These are phyloP conservation scores for Phycodurus eques DNA, from an alignment of 2,113 vertebrate species.

Conservation along the genomic window DNA sequence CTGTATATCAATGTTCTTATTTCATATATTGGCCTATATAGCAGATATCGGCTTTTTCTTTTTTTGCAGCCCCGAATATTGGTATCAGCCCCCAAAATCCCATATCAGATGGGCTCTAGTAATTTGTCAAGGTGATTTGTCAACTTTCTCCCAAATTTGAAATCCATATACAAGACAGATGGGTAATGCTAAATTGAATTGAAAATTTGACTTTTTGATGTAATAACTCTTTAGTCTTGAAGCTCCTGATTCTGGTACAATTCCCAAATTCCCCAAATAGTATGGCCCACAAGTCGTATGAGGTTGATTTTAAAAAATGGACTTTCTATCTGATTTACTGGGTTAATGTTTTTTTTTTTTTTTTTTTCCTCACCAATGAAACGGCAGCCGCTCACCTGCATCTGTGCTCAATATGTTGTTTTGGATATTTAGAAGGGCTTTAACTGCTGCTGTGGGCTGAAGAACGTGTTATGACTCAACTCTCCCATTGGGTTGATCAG, in stretches of 20 bases:
- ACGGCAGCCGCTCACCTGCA: slow-evolving; percentile 10
- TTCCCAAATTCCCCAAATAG: neutral
- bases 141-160: too few relatives aligned
- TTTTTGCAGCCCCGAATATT: too few relatives aligned
- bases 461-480: slow-evolving; percentile 8
- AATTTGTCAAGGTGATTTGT: too few relatives aligned
- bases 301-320: neutral
- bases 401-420: slow-evolving; percentile 16
- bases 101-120: too few relatives aligned
- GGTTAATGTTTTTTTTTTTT: neutral
- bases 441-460: slow-evolving; percentile 31
- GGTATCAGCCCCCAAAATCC: too few relatives aligned
- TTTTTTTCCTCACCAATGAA: neutral
- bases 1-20: too few relatives aligned
- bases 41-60: too few relatives aligned
- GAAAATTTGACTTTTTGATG: too few relatives aligned
- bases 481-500: slow-evolving; percentile 40
- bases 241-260: neutral
- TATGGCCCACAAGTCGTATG: neutral
- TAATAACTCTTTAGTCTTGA: too few relatives aligned
- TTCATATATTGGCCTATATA: too few relatives aligned
- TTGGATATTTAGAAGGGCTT: slow-evolving; percentile 23
- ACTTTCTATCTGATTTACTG: neutral
- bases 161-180: too few relatives aligned
- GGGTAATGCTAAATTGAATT: too few relatives aligned